Conservation (phyloP, 2,113 vertebrate species). For the Noctilio leporinus region DNA sequence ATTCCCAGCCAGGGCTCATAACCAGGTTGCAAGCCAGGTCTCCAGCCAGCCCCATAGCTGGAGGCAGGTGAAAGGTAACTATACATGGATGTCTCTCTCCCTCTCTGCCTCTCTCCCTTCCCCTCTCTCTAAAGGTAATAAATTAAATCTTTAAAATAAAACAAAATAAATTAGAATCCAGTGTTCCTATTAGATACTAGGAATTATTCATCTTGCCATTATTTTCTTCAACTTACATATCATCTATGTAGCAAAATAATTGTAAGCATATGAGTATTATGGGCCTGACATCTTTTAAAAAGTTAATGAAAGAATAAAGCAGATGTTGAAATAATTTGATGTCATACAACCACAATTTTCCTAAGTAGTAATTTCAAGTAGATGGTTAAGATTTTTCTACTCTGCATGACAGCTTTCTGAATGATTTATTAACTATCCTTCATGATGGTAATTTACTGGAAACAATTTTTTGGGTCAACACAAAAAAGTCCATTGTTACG, state of each 20-base stretch:
- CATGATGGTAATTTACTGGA: neutral
- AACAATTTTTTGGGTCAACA: neutral
- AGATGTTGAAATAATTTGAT: neutral
- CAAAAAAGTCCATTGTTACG: neutral
- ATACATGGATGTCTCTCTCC: no score
- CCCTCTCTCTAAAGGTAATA: no score
- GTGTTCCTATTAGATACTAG: neutral
- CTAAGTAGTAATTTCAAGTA: neutral
- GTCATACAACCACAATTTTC: neutral
- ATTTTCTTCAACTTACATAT: neutral
- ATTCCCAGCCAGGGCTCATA: no score
- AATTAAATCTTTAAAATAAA: no score
- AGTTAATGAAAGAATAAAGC: neutral
- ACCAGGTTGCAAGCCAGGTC: no score
- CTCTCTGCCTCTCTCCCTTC: no score
- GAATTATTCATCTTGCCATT: neutral
- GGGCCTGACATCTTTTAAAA: neutral
- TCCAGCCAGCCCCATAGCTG: no score
- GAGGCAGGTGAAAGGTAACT: no score
- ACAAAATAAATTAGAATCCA: neutral
- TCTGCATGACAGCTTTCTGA: neutral
- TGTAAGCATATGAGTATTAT: neutral
- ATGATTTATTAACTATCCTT: neutral
- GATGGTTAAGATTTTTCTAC: neutral
- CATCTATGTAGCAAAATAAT: neutral